Conservation (phyloP, 2,888 invertebrate species). For the Hedychridium roseum region DNA sequence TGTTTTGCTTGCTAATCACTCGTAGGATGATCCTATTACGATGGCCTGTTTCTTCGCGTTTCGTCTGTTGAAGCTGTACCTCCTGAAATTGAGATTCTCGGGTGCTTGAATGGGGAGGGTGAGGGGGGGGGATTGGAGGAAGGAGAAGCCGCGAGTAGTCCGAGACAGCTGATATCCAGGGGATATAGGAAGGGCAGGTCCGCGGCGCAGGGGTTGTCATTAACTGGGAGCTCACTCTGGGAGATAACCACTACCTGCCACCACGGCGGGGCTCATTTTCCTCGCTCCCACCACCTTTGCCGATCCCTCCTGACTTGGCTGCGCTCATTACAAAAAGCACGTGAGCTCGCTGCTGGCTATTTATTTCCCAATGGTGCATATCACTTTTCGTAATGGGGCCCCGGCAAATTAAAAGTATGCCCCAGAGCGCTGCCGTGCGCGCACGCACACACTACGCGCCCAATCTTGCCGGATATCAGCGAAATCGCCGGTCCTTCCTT, state of each 20-base stretch:
- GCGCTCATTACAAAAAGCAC: slow-evolving; percentile 50
- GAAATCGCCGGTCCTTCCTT: neutral
- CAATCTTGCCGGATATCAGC: no score
- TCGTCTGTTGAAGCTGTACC: no score
- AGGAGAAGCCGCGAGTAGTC: slow-evolving; percentile 18
- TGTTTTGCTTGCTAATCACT: no score
- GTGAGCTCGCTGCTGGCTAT: slow-evolving; percentile 52
- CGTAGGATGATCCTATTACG: no score
- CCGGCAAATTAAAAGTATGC: slow-evolving; percentile 53
- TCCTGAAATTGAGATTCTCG: no score
- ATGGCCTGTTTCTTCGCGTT: no score
- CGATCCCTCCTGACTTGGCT: slow-evolving; percentile 23
- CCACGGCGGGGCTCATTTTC: slow-evolving; percentile 58
- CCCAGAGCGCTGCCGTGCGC: slow-evolving; percentile 41
- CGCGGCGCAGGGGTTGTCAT: slow-evolving; percentile 58
- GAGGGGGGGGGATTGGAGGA: neutral
- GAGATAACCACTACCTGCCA: slow-evolving; percentile 63
- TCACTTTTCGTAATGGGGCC: slow-evolving; percentile 56
- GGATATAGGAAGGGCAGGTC: slow-evolving; percentile 47
- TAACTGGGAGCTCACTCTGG: slow-evolving; percentile 61
- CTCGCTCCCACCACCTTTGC: slow-evolving; percentile 38
- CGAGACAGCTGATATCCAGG: slow-evolving; percentile 45
- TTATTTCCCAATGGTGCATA: slow-evolving; percentile 58
- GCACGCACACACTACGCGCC: slow-evolving; percentile 26
- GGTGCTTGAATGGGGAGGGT: neutral